Percentiles rank a stretch among this genome's conserved stretches.
Evolutionary conservation across 2,797 vertebrate species (phyloP).

Genomic region (Enteromius treurensis): DNA sequence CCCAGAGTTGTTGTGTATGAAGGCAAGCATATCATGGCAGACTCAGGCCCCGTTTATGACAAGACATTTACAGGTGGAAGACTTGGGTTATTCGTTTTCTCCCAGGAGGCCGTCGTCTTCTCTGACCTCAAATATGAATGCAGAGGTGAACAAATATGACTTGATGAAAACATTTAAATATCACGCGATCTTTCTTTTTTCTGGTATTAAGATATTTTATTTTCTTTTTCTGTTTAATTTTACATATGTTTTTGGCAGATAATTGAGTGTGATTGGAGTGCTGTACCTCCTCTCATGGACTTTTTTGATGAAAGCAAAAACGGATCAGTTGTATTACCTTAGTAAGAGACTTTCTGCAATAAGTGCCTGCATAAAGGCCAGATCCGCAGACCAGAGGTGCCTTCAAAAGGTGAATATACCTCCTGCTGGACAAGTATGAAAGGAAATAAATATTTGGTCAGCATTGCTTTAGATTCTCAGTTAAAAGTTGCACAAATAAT

Average conservation of each 20-base stretch:
- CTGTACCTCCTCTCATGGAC: slow-evolving; percentile 30
- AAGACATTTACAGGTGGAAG: slow-evolving; percentile 91
- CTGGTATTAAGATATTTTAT: slow-evolving; percentile 42
- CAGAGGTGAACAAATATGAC: slow-evolving; percentile 81
- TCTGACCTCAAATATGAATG: slow-evolving; percentile 98
- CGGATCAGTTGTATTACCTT: slow-evolving; percentile 18
- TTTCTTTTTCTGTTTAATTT: slow-evolving; percentile 32
- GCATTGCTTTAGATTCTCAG: slow-evolving; percentile 62
- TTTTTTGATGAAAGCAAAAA: slow-evolving; percentile 13
- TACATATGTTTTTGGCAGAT: slow-evolving; percentile 73
- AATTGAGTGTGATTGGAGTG: slow-evolving; percentile 72
- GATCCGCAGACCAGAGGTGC: slow-evolving; percentile 31
- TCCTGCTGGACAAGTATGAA: slow-evolving; percentile 15
- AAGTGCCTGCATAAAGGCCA: slow-evolving; percentile 15
- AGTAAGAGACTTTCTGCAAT: slow-evolving; percentile 19
- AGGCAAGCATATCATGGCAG: slow-evolving; percentile 90
- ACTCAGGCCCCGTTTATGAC: slow-evolving; percentile 94
- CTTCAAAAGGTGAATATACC: slow-evolving; percentile 40
- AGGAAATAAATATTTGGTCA: slow-evolving; percentile 35
- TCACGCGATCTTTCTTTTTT: slow-evolving; percentile 20
- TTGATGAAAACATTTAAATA: not conserved
- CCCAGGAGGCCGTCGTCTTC: slow-evolving; percentile 95
- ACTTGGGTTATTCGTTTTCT: slow-evolving; percentile 96
- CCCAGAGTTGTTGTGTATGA: slow-evolving; percentile 92
- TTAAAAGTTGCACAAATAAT: slow-evolving; percentile 72